Base-by-base conservation (phyloP, 1,140 invertebrate species). In the Globodera ellingtonae region DNA sequence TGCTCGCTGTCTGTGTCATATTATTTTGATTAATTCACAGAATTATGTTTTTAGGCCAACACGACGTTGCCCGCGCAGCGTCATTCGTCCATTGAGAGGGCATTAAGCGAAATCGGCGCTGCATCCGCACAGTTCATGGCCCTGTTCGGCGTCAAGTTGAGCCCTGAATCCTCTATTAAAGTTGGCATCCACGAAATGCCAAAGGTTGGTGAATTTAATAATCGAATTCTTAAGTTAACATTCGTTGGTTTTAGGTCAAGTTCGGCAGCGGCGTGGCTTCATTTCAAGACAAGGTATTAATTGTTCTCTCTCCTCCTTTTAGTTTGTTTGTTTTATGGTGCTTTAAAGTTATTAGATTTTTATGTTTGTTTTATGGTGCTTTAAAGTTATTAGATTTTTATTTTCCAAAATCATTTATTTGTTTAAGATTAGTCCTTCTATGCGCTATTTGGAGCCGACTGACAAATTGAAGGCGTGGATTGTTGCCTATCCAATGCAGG, bases 361-460 rank as follows among this genome's bases (percentile, higher is more conserved):
- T n/a, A n/a, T 35, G 35, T 75, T 75, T 18, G 73, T 59, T 67
- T 52, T 75, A 62, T 50, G 73, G 24, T 52, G 9, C 73, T 24
- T 67, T 5, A 10, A n/a, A 9, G 50, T 62, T 15, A 65, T 18
- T 24, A 24, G n/a, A n/a, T n/a, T n/a, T n/a, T n/a, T n/a, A n/a
- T n/a, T n/a, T 48, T 59, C 5, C 62, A 4, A 21, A 1, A 10
- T 47, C 10, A 73, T 6, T 73, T 18, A 44, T 74, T 48, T 75
- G 24, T 65, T 67, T 24, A 62, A 69, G 75, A 69, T 67, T 10
- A 6, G n/a, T 47, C 69, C 69, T 59, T 44, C 52, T 8, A 8
- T 77, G 21, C 75, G 62, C 8, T 77, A 69, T 77, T 70, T 77
- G 62, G 59, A 77, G n/a, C 75, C 75, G 8, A 24, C 75, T 15